Evolutionary conservation across 2,888 invertebrate species (phyloP), one percentile per base, ranked within the genome.

Genomic region (Caenorhabditis afra): DNA sequence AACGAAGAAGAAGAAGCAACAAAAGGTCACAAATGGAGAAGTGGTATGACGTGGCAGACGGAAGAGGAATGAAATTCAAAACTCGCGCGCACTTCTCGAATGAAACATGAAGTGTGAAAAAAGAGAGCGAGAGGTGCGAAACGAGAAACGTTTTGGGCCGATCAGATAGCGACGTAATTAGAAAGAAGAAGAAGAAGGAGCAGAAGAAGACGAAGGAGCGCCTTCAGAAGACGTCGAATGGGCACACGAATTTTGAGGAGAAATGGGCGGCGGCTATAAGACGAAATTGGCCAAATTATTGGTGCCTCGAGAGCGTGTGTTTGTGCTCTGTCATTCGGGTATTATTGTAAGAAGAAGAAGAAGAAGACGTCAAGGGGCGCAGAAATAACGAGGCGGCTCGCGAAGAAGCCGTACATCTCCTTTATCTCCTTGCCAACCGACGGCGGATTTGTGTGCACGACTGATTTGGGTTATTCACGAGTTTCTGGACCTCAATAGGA

Each of bases 281-380:
- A 66, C 61, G 62, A 66, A 76, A 67, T 76, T 67, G 67, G 67
- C 67, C 61, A 76, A 76, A 67, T 76, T 76, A 70, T 65, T 65
- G 66, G 65, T 64, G 29, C 29, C 57, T 73, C 64, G 57, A 37
- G n/a, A 50, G 37, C 22, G 20, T 50, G 39, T 45, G 44, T 44
- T 57, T 58, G 73, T 52, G 52, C 59, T 50, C 52, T 58, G 50
- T 57, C 57, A 29, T 52, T 55, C 20, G 52, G 52, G 52, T 73
- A 73, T 59, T 74, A 74, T 74, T 64, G 64, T 73, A 73, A 35
- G 12, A 18, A 35, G 37, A 29, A 29, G 29, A 29, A 29, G 29
- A 29, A 7, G 7, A 29, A 29, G 7, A n/a, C n/a, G n/a, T n/a
- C n/a, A 49, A 29, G 22, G 55, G 55, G 23, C 16, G 16, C 16